Base-by-base conservation (phyloP, 2,888 invertebrate species). In the Keiferia lycopersicella region DNA sequence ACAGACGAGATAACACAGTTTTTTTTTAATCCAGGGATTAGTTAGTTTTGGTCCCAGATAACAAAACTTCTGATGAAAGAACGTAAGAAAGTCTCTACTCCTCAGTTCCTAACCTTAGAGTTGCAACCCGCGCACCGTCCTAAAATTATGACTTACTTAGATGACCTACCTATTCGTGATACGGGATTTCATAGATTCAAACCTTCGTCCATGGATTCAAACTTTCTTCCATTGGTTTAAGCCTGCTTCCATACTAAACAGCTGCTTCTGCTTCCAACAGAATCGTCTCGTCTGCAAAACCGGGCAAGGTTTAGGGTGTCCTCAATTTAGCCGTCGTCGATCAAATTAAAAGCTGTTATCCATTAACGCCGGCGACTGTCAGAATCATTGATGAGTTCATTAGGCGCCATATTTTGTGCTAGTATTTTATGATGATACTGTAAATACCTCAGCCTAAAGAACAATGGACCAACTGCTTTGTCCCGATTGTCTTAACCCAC, bases 261-360 rank as follows among this genome's bases (percentile, higher is more conserved):
- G 45, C 8, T n/a, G 12, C 4, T n/a, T 45, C 7, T n/a, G n/a
- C 0, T 8, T 18, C 8, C 12, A 10, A 11, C 20, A 20, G 50
- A 34, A 16, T 56, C 56, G 2, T 26, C 56, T 34, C 56, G 56
- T 56, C 56, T 56, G 56, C 7, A 56, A 56, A 56, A 2, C 16
- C 56, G 66, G 61, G 66, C 63, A 66, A 67, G 64, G 68, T 72
- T 68, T 69, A 14, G 45, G 68, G 66, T 64, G 64, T 68, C 68
- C 72, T 68, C 75, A 79, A 77, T 80, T 79, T 77, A 71, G 76
- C 70, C 73, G 71, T 71, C 69, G 76, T 71, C 69, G 76, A 78
- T 77, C 73, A 78, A 79, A 78, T 78, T 79, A 77, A 77, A 77
- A 76, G 74, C 73, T 70, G 71, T 74, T 69, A 79, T 80, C 77